Evolutionary conservation across 2,888 invertebrate genomes (phyloP), one percentile per base, ranked within the genome.

Genomic region (Ectemnius cavifrons): DNA sequence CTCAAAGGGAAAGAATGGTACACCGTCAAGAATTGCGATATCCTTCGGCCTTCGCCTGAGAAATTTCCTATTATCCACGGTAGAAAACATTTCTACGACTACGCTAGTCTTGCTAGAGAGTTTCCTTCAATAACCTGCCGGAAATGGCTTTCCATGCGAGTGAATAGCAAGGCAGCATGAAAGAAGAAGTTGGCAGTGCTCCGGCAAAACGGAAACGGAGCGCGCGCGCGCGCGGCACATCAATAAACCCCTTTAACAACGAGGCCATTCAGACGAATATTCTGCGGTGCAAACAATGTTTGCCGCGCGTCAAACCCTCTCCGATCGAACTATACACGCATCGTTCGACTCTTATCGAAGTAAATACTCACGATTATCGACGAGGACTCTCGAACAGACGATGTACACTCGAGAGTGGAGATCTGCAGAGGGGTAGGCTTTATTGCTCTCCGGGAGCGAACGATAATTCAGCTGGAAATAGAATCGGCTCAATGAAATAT

Each of bases 241-340:
- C 65, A 77, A 73, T 78, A 72, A 75, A 37, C 70, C 68, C 23
- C 23, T 2, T 37, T 65, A 68, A 73, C 72, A 79, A 79, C 58
- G 66, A 68, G 23, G 37, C 77, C 75, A 73, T 73, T 75, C 67
- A 78, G 60, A 67, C 59, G 62, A 71, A 47, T 47, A 57, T 73
- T 66, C 56, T 60, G 27, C 45, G 56, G 16, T 49, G 64, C 20
- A 46, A 61, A 59, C 45, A 66, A 60, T 71, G 74, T 67, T 65
- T 56, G 57, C 52, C 37, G 16, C 28, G 46, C 57, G 28, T 11
- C 60, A 28, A 45, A 47, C 18, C 65, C 23, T 23, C 23, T 23
- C 2, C 23, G 23, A 23, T 23, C 59, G 23, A 60, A 16, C 58
- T n/a, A 64, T 52, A 57, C 58, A 28, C 23, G 66, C 70, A 52